Base-by-base conservation (phyloP, 2,113 vertebrate species). In the Sigmodon hispidus region DNA sequence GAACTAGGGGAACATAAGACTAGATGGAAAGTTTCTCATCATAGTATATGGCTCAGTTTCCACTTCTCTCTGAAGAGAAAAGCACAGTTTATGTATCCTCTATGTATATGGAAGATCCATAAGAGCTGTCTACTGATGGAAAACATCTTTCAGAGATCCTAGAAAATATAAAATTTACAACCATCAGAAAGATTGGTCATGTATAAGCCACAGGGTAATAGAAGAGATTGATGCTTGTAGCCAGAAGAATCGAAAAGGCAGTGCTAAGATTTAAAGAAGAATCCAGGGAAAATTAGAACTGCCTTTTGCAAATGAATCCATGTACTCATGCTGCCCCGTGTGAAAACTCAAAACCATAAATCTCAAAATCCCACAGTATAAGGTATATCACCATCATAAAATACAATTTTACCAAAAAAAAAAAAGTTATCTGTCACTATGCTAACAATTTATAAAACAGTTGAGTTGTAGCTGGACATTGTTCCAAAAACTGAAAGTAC, bases 361-460 rank as follows among this genome's bases (percentile, higher is more conserved):
- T 84, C 84, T 94, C 94, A 92, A 96, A 95, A 65, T 55, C 29
- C 24, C 21, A 6, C 86, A 94, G 83, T 55, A 19, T 80, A 96
- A 95, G 75, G 94, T 96, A 77, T 80, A 91, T 59, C 45, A 61
- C 87, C 50, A 83, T 77, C 85, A 83, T 59, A 96, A 95, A 95
- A 90, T 67, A 12, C 45, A 96, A 80, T 93, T 91, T 95, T 96
- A 29, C 90, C 52, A 50, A 94, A 91, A 61, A 83, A 84, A 52
- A 75, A 93, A 83, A 83, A 59, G 81, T 91, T 96, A 94, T 87
- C 61, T 89, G 87, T 87, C 73, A 85, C 70, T 76, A 92, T 84
- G 43, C 84, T 85, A 89, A 97, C 67, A 93, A 17, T 29, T 91
- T 90, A 89, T 94, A 93, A 96, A 96, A 93, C 72, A 94, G 81